Percentiles rank a stretch among this genome's conserved stretches.
These are phyloP conservation scores for Echinops telfairi DNA, from an alignment of 2,113 vertebrate genomes.

Conservation along the genomic window DNA sequence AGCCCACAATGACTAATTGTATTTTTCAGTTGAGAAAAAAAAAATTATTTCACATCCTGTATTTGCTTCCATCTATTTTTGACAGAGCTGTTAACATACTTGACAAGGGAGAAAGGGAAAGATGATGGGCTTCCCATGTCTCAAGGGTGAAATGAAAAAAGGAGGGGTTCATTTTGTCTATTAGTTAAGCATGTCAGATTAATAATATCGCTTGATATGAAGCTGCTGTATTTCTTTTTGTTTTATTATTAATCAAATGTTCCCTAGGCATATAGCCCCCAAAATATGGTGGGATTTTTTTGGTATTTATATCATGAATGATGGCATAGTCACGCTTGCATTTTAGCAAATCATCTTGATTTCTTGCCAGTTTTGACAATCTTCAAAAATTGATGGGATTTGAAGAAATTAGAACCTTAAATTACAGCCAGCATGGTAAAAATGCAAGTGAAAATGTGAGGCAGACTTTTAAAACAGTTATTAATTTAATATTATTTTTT, in stretches of 20 bases:
- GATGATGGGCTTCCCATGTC: neutral
- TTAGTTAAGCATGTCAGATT: neutral
- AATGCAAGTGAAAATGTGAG: neutral
- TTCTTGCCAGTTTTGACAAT: slow-evolving; percentile 11
- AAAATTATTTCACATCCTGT: neutral
- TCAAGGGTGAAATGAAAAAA: neutral
- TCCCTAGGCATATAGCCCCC: neutral
- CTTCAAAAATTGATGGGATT: neutral
- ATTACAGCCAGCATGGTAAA: neutral
- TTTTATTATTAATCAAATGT: neutral
- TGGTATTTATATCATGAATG: neutral
- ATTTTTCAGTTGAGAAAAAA: neutral
- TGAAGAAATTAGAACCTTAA: neutral
- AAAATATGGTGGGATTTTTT: neutral
- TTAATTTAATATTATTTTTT: neutral
- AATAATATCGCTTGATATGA: neutral
- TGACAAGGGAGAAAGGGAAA: neutral
- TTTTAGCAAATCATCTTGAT: slow-evolving; percentile 25
- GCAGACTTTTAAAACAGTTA: neutral
- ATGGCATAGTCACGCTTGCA: neutral
- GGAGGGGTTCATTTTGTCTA: neutral
- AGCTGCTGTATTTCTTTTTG: neutral
- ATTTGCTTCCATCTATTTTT: slow-evolving; percentile 41
- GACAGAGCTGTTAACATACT: neutral
- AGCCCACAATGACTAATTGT: neutral